phyloP scores from a whole-genome alignment of 2,113 vertebrate genomes.

The Orcinus orca region DNA sequence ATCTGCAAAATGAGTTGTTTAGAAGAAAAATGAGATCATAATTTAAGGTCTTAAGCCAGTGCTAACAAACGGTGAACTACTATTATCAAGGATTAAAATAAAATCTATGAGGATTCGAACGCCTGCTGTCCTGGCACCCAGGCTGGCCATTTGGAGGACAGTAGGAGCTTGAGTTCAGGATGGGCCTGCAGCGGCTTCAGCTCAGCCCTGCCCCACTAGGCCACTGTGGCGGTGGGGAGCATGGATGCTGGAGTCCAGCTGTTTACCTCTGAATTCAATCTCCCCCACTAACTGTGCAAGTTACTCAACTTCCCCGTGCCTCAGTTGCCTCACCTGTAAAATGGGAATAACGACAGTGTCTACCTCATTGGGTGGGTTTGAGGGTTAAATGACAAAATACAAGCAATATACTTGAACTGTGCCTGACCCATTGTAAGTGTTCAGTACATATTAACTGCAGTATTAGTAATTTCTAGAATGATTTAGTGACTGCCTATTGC shows the following conservation, averaged over 20 bases:
- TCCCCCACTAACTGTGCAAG: not conserved
- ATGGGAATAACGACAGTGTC: not conserved
- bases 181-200: not conserved
- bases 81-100: not conserved
- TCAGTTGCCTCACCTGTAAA: not conserved
- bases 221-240: too few relatives aligned
- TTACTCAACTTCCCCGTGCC: not conserved
- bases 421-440: not conserved
- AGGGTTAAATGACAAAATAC: not conserved
- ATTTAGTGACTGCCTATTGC: not conserved
- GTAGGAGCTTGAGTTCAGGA: not conserved
- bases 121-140: not conserved
- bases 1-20: not conserved
- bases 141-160: not conserved
- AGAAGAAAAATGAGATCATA: not conserved
- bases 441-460: not conserved
- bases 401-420: not conserved
- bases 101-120: not conserved
- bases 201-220: not conserved
- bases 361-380: not conserved
- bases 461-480: not conserved
- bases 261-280: not conserved
- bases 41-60: not conserved
- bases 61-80: not conserved
- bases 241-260: rapidly evolving